Evolutionary conservation across 1,140 invertebrate species (phyloP), one percentile per base, ranked within the genome.

Genomic region (Drosophila sproati): DNA sequence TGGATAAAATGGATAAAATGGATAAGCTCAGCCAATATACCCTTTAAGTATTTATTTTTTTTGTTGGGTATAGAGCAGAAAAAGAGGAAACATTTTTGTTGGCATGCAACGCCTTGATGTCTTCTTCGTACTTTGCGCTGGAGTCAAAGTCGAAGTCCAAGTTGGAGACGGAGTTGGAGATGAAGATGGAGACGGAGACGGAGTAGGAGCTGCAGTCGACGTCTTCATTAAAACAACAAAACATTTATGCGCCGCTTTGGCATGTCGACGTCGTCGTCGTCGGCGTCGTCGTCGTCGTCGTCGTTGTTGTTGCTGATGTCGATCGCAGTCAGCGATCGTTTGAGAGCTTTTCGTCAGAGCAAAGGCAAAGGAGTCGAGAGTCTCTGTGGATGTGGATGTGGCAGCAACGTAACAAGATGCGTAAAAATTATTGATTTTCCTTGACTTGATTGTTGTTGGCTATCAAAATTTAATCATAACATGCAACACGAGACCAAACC

Each of bases 371-470:
- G 41, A 51, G 39, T 20, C 20, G 20, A 20, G 48, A 54, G 37
- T n/a, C 48, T 10, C 28, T 50, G 43, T 8, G 31, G 12, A 31
- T 31, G 50, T 1, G 34, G 35, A 41, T 64, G 43, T 60, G 72
- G 66, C 72, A 67, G 81, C 73, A 86, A 64, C 75, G 81, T 91
- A 91, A 91, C 89, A 91, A 91, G 89, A 91, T 91, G 89, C 89
- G 89, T 91, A 89, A 91, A 91, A 91, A 86, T 91, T 91, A 91
- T 91, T 91, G 89, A 91, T 91, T 91, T 91, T 89, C 85, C 79
- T 70, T 85, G 85, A 89, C 85, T 88, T 88, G 85, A 88, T 88
- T 88, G 85, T 88, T 88, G 85, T 88, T 88, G 85, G 85, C 86
- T 89, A 89, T 89, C 86, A 91, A 91, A 90, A 82, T 91, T 90